These are phyloP conservation scores for Musca vetustissima DNA, from an alignment of 1,140 invertebrate species.

Conservation along the genomic window DNA sequence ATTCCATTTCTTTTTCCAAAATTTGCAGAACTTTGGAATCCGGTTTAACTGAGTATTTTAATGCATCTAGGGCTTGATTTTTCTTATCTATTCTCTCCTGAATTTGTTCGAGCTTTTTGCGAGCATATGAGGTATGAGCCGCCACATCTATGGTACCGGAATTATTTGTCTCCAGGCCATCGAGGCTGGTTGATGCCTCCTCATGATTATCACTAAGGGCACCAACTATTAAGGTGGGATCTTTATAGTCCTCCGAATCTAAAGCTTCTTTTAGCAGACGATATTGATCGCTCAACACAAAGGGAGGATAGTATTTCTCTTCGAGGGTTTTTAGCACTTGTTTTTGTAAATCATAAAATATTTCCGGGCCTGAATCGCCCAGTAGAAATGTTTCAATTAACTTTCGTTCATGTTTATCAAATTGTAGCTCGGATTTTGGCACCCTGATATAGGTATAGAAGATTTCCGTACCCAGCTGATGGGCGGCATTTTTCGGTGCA, in stretches of 20 bases:
- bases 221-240: conserved; percentile 46
- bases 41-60: conserved; percentile 73
- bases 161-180: conserved; percentile 51
- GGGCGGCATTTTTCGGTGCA: conserved; percentile 72
- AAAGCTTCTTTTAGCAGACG: conserved; percentile 73
- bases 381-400: conserved; percentile 85
- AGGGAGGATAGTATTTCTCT: conserved; percentile 86
- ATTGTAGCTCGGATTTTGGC: conserved; percentile 74
- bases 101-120: conserved; percentile 77
- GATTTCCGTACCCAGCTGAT: conserved; percentile 86
- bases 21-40: conserved; percentile 74
- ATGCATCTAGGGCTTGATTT: conserved; percentile 75
- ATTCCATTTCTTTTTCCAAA: conserved; percentile 80
- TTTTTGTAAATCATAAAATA: conserved; percentile 85
- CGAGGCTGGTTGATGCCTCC: conserved; percentile 53
- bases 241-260: conserved; percentile 65
- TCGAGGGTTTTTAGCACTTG: conserved; percentile 76
- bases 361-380: conserved; percentile 79
- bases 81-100: conserved; percentile 79
- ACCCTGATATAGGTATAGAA: conserved; percentile 85
- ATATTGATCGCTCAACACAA: conserved; percentile 83
- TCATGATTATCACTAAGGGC: conserved; percentile 35
- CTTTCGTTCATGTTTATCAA: conserved; percentile 62
- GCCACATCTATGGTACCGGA: conserved; percentile 62
- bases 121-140: conserved; percentile 81